Evolutionary conservation across 1,140 invertebrate species (phyloP).

Genomic region (Leptopilina clavipes): DNA sequence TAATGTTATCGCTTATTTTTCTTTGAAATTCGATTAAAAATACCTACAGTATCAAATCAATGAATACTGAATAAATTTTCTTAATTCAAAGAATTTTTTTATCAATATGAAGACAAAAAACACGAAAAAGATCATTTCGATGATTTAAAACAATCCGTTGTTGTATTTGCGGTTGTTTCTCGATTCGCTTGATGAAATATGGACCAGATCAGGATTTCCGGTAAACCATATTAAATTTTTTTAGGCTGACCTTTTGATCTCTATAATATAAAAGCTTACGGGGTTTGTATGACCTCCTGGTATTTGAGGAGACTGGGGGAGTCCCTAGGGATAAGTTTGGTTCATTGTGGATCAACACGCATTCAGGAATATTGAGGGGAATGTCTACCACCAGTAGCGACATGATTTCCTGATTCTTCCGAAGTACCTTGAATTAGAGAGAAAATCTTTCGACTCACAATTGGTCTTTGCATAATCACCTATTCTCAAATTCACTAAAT

Average conservation of each 20-base stretch:
- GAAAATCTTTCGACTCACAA: constrained; percentile 37
- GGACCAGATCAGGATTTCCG: constrained; percentile 56
- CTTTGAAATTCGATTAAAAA: too few relatives aligned
- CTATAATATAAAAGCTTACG: constrained; percentile 41
- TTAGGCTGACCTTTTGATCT: constrained; percentile 43
- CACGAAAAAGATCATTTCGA: too few relatives aligned
- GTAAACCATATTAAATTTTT: constrained; percentile 51
- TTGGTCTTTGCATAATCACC: background rate
- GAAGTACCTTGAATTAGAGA: constrained; percentile 55
- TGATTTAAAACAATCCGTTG: too few relatives aligned
- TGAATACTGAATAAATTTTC: too few relatives aligned
- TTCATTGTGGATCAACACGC: constrained; percentile 35
- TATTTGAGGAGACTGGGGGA: constrained; percentile 61
- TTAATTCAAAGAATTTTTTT: too few relatives aligned
- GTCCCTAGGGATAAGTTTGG: constrained; percentile 63
- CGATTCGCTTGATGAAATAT: constrained; percentile 52
- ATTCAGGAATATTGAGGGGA: constrained; percentile 40
- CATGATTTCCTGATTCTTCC: constrained; percentile 64
- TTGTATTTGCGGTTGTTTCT: too few relatives aligned
- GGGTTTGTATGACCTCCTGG: constrained; percentile 58
- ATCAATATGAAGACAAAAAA: too few relatives aligned
- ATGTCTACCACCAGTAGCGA: constrained; percentile 40
- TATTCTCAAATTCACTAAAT: background rate
- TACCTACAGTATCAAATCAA: too few relatives aligned
- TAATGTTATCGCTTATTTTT: too few relatives aligned